phyloP scores from a whole-genome alignment of 53 echinoderm and acorn worm genomes.

The Henricia sp. region DNA sequence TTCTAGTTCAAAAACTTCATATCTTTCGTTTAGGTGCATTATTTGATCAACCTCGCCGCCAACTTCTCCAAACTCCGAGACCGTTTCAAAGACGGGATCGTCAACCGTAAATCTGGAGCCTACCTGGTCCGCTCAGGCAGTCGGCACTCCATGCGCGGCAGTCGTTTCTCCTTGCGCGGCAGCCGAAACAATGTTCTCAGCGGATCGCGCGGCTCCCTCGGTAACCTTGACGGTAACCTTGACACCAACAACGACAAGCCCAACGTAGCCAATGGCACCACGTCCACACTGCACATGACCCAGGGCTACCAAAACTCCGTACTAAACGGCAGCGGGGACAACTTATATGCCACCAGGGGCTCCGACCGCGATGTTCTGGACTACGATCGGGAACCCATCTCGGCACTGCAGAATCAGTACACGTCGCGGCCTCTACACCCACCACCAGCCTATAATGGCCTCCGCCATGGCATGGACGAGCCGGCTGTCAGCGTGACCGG shows the following conservation, averaged over 20 bases:
- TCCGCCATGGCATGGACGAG: constrained; percentile 23
- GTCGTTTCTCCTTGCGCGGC: constrained; percentile 46
- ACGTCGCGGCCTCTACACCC: neutral
- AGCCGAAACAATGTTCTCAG: constrained; percentile 58
- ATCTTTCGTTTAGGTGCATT: constrained; percentile 89
- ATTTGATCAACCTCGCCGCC: constrained; percentile 83
- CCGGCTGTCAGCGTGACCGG: constrained; percentile 23
- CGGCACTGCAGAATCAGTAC: constrained; percentile 37
- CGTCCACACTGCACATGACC: constrained; percentile 58
- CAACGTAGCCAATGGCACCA: constrained; percentile 14
- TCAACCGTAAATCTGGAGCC: constrained; percentile 84
- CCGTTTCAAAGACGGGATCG: constrained; percentile 89
- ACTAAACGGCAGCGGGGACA: constrained; percentile 65
- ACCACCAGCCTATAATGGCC: neutral
- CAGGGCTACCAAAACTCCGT: constrained; percentile 61
- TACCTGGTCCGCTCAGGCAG: constrained; percentile 74
- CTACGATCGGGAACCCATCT: constrained; percentile 41
- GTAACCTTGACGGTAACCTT: neutral
- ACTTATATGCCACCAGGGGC: constrained; percentile 63
- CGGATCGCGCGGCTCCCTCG: constrained; percentile 5
- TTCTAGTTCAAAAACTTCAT: no score
- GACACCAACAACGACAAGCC: constrained; percentile 15
- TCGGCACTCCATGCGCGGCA: constrained; percentile 58
- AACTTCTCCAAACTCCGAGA: constrained; percentile 95
- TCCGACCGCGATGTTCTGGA: constrained; percentile 14